Evolutionary conservation across 2,888 invertebrate species (phyloP).

Genomic region (Morinoia aosen): DNA sequence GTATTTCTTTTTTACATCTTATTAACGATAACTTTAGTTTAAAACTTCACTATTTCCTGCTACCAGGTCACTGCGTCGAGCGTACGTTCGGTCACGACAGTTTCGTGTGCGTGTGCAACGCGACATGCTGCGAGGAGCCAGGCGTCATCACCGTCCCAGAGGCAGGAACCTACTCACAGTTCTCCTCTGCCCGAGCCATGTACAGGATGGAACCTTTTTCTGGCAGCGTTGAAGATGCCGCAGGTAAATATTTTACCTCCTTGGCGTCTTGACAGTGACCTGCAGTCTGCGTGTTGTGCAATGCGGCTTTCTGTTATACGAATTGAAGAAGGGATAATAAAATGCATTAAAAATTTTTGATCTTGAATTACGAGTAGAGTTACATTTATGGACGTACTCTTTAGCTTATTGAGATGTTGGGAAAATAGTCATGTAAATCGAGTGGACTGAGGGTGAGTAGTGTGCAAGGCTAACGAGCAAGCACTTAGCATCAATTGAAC

Average conservation of each 20-base stretch:
- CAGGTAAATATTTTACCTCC: slow-evolving; percentile 6
- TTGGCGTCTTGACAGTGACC: background rate
- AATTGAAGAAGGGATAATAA: too few species aligned
- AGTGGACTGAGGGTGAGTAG: too few species aligned
- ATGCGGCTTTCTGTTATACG: too few species aligned
- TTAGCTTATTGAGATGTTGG: too few species aligned
- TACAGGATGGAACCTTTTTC: background rate
- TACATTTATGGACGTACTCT: too few species aligned
- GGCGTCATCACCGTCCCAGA: background rate
- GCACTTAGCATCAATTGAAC: too few species aligned
- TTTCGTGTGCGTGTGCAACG: slow-evolving; percentile 71
- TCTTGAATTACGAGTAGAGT: too few species aligned
- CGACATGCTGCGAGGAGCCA: slow-evolving; percentile 69
- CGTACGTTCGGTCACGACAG: slow-evolving; percentile 69
- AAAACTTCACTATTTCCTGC: background rate
- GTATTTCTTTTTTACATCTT: background rate
- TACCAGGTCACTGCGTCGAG: slow-evolving; percentile 67
- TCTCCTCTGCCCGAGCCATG: background rate
- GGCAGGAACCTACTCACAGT: slow-evolving; percentile 17
- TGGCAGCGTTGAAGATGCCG: background rate
- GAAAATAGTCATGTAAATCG: too few species aligned
- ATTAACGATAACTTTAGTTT: background rate
- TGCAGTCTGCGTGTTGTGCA: too few species aligned
- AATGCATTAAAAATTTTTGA: too few species aligned
- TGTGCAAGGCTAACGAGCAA: too few species aligned